Evolutionary conservation across 2,113 vertebrate species (phyloP), one percentile per base, ranked within the genome.

Genomic region (Albula glossodonta): DNA sequence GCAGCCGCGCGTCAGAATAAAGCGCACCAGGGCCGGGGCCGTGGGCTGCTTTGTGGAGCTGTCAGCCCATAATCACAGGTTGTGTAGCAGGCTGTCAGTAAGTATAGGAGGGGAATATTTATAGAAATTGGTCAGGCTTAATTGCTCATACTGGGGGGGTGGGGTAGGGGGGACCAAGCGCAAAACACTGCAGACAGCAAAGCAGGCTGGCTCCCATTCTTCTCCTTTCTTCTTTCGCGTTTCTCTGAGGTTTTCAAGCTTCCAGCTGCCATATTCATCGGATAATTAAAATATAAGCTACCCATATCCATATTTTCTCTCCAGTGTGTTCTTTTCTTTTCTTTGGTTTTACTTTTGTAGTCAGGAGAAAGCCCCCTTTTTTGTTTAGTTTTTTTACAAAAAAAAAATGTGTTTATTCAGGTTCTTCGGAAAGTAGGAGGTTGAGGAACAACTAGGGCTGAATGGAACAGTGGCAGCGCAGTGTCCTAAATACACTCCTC

Each of bases 131-230:
- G 53, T 4, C 81, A 19, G 56, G 81, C n/a, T 56, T 82, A 82
- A 82, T 83, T 83, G 81, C 41, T 52, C 25, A 56, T 41, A n/a
- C 56, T 41, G 31, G 50, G 90, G 50, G 90, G 89, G 86, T 87
- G 88, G 63, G 87, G 79, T 78, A 11, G 66, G 85, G 49, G 78
- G 41, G 13, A 74, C 22, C n/a, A 74, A 31, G 70, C 60, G 7
- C 60, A 22, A 22, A 66, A 66, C 60, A 66, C 70, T 25, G 66
- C 4, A 74, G 70, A 74, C 70, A 74, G 70, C 70, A 31, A 8
- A 74, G 70, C 6, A 2, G 9, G 70, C n/a, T n/a, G 70, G 2
- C 22, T 25, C 22, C 22, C 8, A 10, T 70, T 70, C n/a, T 17
- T 31, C n/a, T 74, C 70, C 70, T 31, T 74, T 74, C n/a, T 74